phyloP scores from a whole-genome alignment of 2,888 invertebrate genomes.

The Hemicrepidius hirtus region DNA sequence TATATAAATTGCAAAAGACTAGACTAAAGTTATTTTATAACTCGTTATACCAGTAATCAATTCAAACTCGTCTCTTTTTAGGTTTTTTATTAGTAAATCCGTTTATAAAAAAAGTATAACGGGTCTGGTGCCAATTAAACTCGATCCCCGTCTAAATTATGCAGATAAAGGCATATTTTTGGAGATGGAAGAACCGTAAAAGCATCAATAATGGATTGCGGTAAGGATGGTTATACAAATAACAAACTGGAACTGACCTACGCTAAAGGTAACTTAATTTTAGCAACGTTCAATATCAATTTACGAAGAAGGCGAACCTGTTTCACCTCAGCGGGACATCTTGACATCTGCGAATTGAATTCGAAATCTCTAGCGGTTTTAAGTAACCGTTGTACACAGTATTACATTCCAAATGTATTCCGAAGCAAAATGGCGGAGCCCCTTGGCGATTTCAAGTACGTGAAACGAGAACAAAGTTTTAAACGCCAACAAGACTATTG shows the following conservation, averaged over 20 bases:
- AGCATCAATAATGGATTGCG: not conserved
- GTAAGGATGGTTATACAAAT: not conserved
- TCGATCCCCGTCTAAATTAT: not conserved
- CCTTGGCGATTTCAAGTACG: slow-evolving; percentile 33
- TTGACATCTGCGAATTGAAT: slow-evolving; percentile 51
- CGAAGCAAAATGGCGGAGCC: slow-evolving; percentile 37
- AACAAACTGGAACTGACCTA: slow-evolving; percentile 27
- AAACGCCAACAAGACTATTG: not conserved
- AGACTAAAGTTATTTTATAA: slow-evolving; percentile 7
- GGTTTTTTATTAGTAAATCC: not conserved
- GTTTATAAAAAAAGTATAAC: not conserved
- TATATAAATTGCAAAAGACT: slow-evolving; percentile 3
- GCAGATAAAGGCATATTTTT: not conserved
- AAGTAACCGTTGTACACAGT: slow-evolving; percentile 49
- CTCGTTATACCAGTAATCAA: slow-evolving; percentile 21
- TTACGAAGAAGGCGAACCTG: slow-evolving; percentile 45
- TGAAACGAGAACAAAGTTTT: slow-evolving; percentile 13
- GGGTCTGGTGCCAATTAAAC: slow-evolving; percentile 12
- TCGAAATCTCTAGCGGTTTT: slow-evolving; percentile 47
- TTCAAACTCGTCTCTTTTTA: not conserved
- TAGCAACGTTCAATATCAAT: slow-evolving; percentile 44
- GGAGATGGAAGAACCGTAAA: not conserved
- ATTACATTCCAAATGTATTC: slow-evolving; percentile 46
- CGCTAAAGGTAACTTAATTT: slow-evolving; percentile 33
- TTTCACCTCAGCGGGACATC: slow-evolving; percentile 46